Base-by-base conservation (phyloP, 2,888 invertebrate genomes). In the Antheraea assamensis region DNA sequence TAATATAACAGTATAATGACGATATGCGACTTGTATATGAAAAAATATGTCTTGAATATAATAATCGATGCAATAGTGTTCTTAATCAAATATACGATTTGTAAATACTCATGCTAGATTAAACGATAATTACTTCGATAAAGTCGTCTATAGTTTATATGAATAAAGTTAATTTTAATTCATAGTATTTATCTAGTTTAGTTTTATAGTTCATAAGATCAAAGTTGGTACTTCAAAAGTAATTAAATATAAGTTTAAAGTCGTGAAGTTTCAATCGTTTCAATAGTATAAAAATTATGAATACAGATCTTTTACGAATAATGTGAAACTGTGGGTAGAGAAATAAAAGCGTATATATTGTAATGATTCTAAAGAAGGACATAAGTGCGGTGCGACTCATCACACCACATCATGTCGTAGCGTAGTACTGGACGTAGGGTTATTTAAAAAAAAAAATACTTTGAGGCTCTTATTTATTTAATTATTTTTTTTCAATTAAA, bases 141-240 rank as follows among this genome's bases (percentile, higher is more conserved):
- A 52, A 66, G 35, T 35, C 3, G 17, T 31, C 31, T 31, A 17
- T 19, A 17, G 30, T 66, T 30, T 66, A 76, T 66, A 76, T 78
- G 78, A 74, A 70, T 71, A 82, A 80, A 58, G 24, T 64, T 30
- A 27, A 30, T 27, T 61, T 27, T 64, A 64, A 30, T 30, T 64
- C 19, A 64, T 64, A 64, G 61, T 30, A 68, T 68, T 35, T 68
- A 68, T 35, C 17, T 66, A 66, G 66, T 66, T 68, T 55, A 55
- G 55, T 73, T 17, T 72, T 19, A 35, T 31, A 58, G 35, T 72
- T n/a, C 70, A 80, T 82, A 78, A 74, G 80, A 75, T 80, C 80
- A 82, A 85, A 82, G 83, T 89, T 86, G 86, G 85, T 86, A 88
- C 85, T 87, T 83, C 86, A 77, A 79, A 88, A 87, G 85, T 87